Evolutionary conservation across 2,888 invertebrate species (phyloP), one percentile per base, ranked within the genome.

Genomic region (Sphaeridia pumilis): DNA sequence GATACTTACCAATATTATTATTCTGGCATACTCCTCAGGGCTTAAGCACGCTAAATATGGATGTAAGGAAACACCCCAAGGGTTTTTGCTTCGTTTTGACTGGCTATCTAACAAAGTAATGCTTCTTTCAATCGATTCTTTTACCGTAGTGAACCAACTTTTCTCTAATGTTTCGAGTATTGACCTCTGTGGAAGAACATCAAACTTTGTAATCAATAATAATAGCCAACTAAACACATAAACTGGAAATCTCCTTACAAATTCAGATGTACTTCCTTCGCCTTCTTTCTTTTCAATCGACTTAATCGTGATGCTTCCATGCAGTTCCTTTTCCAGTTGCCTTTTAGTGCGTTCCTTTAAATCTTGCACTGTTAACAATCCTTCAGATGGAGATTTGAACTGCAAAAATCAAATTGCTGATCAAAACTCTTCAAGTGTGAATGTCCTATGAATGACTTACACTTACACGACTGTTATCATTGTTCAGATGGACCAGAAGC

Each of bases 21-120:
- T 69, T 46, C 73, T 70, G 2, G 71, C 71, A 63, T 72, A 74
- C 21, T 71, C 69, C n/a, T 70, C 66, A 2, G 68, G 61, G 31
- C 68, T 73, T 51, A 88, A 69, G 1, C 80, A 75, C 61, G 76
- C 77, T 5, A 88, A 72, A 68, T 82, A 88, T 0, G 87, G 87
- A 66, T 79, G 78, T n/a, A 83, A 71, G 20, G 76, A 77, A 65
- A 81, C 75, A 46, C 55, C 24, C 75, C 75, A 20, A 72, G 49
- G 72, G 54, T 76, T 75, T 0, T 76, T 74, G 2, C 70, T 70
- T 22, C 75, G 76, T 41, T 72, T 71, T 53, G 78, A 74, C 14
- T 70, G 68, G 67, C 80, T 78, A 1, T 79, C 76, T 48, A 87
- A 70, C 1, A 78, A 74, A 53, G 77, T 72, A 38, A 88, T 68